Conservation (phyloP, 2,888 invertebrate genomes). For the Parnassius glacialis region DNA sequence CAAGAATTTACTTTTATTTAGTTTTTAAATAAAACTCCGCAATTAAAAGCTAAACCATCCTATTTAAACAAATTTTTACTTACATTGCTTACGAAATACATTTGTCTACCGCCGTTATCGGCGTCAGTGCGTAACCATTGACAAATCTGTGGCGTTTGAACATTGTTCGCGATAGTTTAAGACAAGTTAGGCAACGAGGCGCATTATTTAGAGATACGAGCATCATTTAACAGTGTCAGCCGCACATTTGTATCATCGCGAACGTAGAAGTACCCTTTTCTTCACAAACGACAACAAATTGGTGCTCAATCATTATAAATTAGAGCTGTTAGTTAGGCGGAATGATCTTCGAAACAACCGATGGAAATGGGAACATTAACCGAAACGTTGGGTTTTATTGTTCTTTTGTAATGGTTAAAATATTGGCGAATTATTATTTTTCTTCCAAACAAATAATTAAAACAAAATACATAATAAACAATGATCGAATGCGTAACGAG, state of each 20-base stretch:
- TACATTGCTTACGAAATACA: slow-evolving; percentile 50
- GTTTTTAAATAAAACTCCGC: too few relatives aligned
- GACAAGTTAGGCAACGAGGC: slow-evolving; percentile 60
- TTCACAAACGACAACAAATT: slow-evolving; percentile 28
- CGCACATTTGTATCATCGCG: slow-evolving; percentile 69
- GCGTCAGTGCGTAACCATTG: slow-evolving; percentile 41
- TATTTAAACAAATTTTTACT: not conserved
- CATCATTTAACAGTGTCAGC: slow-evolving; percentile 75
- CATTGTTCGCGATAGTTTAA: slow-evolving; percentile 71
- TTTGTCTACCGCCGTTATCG: slow-evolving; percentile 50
- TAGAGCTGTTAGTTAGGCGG: slow-evolving; percentile 18
- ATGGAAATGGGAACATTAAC: not conserved
- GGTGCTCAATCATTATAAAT: slow-evolving; percentile 29
- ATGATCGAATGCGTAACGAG: too few relatives aligned
- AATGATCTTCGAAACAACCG: slow-evolving; percentile 7
- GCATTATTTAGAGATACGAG: slow-evolving; percentile 68
- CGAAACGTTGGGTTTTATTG: not conserved
- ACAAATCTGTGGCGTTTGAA: slow-evolving; percentile 64
- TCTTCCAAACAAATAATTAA: too few relatives aligned
- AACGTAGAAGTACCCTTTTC: slow-evolving; percentile 34
- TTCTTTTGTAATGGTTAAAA: not conserved
- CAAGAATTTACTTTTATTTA: too few relatives aligned
- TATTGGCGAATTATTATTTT: too few relatives aligned
- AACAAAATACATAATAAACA: too few relatives aligned
- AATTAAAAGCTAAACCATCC: too few relatives aligned